Base-by-base conservation (phyloP, 1,140 invertebrate species). In the Drosophila lacertosa region DNA sequence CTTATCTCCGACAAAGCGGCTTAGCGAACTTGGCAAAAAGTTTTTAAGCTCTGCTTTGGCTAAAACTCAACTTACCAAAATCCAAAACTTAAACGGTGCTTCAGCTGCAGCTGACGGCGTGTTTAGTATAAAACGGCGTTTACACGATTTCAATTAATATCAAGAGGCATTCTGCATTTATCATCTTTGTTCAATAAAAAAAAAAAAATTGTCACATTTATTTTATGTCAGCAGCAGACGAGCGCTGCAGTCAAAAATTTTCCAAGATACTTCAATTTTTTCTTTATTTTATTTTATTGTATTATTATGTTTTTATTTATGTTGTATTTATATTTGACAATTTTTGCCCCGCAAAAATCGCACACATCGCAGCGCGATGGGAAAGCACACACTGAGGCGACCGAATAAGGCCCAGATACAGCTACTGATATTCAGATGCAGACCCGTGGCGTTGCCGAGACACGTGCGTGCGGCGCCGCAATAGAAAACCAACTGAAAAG, bases 391-490 rank as follows among this genome's bases (percentile, higher is more conserved):
- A n/a, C n/a, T n/a, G n/a, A 32, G 47, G 20, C 37, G 32, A 39
- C 3, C 37, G 13, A 16, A 22, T n/a, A 24, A 47, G 32, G 15
- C 10, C 9, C 22, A 55, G 20, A 44, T 47, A 24, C 39, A 10
- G 29, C 40, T 18, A 29, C 33, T 40, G 24, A 32, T 29, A 50
- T 64, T 33, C 50, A 33, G 33, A 40, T 37, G 47, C 48, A 22
- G 32, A 44, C 15, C 20, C 63, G 71, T 42, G 44, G 65, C 69
- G 68, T 67, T 67, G 73, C 72, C 81, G 80, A 68, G 76, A 73
- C 59, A 86, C 80, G 77, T 86, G 82, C 82, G 82, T 88, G 77
- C 82, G 69, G 74, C 82, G 50, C 82, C 74, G 82, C 74, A 69
- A 88, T 88, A 55, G 58, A 88, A 74, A 88, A 67, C 59, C 82